phyloP scores from a whole-genome alignment of 2,797 vertebrate genomes.

The Poecile montanus region DNA sequence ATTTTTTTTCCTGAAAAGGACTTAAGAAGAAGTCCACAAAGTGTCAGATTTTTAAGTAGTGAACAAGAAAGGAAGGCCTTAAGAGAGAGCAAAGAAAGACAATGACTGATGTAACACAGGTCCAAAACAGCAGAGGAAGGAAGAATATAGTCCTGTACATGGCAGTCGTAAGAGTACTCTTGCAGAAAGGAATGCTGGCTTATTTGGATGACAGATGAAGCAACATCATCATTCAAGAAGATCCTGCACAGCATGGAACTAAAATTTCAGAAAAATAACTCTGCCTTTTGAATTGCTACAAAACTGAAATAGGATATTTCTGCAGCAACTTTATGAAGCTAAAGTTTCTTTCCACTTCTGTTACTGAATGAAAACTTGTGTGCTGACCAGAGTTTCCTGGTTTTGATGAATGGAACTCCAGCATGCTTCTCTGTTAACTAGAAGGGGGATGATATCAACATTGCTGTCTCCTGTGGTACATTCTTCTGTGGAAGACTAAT shows the following conservation, averaged over 20 bases:
- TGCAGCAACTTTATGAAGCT: neutral
- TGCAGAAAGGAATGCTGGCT: neutral
- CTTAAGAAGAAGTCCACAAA: neutral
- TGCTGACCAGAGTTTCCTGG: neutral
- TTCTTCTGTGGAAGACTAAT: neutral
- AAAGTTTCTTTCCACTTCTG: neutral
- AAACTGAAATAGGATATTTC: neutral
- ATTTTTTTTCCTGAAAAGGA: neutral
- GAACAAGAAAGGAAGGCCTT: neutral
- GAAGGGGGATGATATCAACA: neutral
- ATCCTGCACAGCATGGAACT: neutral
- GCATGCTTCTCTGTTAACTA: neutral
- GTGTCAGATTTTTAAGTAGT: neutral
- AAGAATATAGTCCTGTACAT: neutral
- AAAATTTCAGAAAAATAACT: neutral
- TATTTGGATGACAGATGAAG: neutral
- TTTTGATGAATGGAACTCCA: neutral
- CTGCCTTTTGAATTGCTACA: neutral
- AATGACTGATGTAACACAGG: neutral
- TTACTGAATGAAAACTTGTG: neutral
- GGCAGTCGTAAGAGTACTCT: neutral
- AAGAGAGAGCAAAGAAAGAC: neutral
- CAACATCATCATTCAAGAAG: neutral
- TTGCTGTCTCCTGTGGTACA: neutral
- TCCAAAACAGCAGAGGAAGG: neutral